A percentile compares a stretch with the other conserved stretches of the same genome.
phyloP scores from a whole-genome alignment of 2,888 invertebrate genomes.

The Lagria hirta region DNA sequence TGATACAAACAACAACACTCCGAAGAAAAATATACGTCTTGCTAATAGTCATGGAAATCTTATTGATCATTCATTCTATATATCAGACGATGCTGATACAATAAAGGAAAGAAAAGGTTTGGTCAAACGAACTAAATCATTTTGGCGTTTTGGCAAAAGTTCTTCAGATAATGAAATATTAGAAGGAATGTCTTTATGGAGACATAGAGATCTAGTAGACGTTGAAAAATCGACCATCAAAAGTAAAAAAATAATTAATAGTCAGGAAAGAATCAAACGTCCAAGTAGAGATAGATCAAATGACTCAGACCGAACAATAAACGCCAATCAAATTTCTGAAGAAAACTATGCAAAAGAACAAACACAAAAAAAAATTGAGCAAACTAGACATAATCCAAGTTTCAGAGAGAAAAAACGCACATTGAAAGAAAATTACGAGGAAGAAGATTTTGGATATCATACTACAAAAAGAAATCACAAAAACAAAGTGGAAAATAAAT shows the following conservation, averaged over 20 bases:
- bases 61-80: slow-evolving; percentile 53
- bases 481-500: slow-evolving; percentile 60
- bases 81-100: slow-evolving; percentile 62
- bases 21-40: slow-evolving; percentile 41
- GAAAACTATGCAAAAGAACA: slow-evolving; percentile 40
- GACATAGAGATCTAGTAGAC: slow-evolving; percentile 80
- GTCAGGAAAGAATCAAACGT: slow-evolving; percentile 48
- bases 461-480: slow-evolving; percentile 8
- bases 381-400: slow-evolving; percentile 20
- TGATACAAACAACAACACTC: slow-evolving; percentile 47
- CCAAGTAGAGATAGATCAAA: slow-evolving; percentile 49
- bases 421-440: slow-evolving; percentile 32
- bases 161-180: slow-evolving; percentile 73
- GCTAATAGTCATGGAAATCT: slow-evolving; percentile 51
- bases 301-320: slow-evolving; percentile 52
- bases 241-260: slow-evolving; percentile 42
- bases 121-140: slow-evolving; percentile 80
- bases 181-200: slow-evolving; percentile 86
- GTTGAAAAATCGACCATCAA: slow-evolving; percentile 60
- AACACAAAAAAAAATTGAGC: slow-evolving; percentile 15
- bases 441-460: slow-evolving; percentile 31
- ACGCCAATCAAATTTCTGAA: slow-evolving; percentile 41
- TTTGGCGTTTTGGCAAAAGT: slow-evolving; percentile 78
- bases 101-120: slow-evolving; percentile 64
- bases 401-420: slow-evolving; percentile 21